phyloP scores from a whole-genome alignment of 1,140 invertebrate genomes.

The Lucilia cuprina region DNA sequence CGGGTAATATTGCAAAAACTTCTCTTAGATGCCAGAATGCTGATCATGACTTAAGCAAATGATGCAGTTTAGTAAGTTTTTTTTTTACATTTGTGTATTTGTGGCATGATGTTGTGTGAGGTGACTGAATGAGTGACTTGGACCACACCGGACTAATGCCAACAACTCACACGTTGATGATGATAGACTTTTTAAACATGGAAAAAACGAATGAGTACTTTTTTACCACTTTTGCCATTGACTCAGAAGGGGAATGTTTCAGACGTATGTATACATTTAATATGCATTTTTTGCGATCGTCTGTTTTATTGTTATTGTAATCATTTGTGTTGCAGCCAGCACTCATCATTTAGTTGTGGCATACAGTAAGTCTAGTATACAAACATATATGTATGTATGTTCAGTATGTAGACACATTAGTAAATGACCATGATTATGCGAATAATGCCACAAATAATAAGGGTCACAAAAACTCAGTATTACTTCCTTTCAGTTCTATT shows the following conservation, averaged over 20 bases:
- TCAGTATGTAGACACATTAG: neutral
- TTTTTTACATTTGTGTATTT: neutral
- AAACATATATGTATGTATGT: neutral
- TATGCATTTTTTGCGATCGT: neutral
- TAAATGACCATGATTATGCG: conserved; percentile 31
- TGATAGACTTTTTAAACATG: neutral
- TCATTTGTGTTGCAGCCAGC: neutral
- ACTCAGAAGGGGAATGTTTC: neutral
- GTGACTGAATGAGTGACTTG: conserved; percentile 10
- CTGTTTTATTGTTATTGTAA: neutral
- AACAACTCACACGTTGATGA: conserved; percentile 8
- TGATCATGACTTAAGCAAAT: conserved; percentile 5
- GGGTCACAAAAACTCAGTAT: conserved; percentile 22
- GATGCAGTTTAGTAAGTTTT: neutral
- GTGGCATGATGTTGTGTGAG: neutral
- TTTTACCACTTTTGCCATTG: neutral
- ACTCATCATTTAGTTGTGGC: neutral
- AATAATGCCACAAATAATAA: neutral
- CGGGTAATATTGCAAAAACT: neutral
- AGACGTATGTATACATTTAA: neutral
- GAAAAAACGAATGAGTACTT: neutral
- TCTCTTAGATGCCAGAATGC: neutral
- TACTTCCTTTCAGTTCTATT: conserved; percentile 28
- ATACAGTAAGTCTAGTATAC: neutral
- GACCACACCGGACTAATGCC: conserved; percentile 16